Percentiles rank a stretch among this genome's conserved stretches.
Conservation (phyloP, 2,888 invertebrate genomes). For the Sminthurinus aureus region DNA sequence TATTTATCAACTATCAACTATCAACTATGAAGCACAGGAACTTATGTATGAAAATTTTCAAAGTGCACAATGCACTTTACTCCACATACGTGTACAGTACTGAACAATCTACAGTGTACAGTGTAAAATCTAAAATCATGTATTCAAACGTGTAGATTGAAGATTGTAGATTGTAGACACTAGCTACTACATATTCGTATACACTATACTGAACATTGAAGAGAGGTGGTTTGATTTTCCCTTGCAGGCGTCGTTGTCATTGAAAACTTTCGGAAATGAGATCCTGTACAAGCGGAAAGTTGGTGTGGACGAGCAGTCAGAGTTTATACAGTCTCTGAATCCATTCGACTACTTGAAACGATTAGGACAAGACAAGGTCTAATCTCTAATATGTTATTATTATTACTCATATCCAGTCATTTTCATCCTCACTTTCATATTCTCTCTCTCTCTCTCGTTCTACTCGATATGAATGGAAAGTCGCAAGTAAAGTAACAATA, state of each 20-base stretch:
- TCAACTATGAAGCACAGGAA: no score
- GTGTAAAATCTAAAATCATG: no score
- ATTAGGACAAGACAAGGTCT: constrained; percentile 75
- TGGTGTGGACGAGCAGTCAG: constrained; percentile 75
- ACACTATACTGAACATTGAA: no score
- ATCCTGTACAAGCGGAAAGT: constrained; percentile 77
- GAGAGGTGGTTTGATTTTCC: constrained; percentile 38
- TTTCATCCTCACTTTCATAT: not conserved
- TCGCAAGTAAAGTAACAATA: not conserved
- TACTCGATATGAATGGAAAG: not conserved
- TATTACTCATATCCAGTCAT: not conserved
- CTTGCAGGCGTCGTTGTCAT: constrained; percentile 68
- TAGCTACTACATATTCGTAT: no score
- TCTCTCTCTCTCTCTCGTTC: no score
- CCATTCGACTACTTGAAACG: constrained; percentile 75
- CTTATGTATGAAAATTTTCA: no score
- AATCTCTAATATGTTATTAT: constrained; percentile 31
- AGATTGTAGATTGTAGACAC: no score
- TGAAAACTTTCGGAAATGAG: constrained; percentile 90
- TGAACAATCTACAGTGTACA: no score
- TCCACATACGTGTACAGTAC: no score
- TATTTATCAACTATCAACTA: no score
- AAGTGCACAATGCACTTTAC: no score
- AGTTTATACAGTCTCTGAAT: constrained; percentile 71
- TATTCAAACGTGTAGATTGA: no score